Base-by-base conservation (phyloP, 2,113 vertebrate genomes). In the Thalassarche chlororhynchos region DNA sequence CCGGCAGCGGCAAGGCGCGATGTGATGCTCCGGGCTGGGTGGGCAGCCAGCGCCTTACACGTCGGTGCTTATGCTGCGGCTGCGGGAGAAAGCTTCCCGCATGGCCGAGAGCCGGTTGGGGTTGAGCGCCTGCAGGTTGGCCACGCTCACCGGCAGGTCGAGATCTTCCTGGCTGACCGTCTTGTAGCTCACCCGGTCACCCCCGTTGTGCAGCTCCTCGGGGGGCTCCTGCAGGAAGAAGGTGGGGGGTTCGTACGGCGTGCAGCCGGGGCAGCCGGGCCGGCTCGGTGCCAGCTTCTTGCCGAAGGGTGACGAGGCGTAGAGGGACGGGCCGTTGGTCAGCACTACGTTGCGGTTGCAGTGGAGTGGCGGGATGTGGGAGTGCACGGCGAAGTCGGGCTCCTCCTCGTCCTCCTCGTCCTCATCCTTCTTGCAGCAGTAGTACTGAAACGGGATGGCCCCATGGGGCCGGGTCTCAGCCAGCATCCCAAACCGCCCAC, bases 361-460 rank as follows among this genome's bases (percentile, higher is more conserved):
- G 98, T 99, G 99, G 51, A 99, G 99, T 0, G 99, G 99, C 0
- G 99, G 99, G 91, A 99, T 98, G 96, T 98, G 99, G 4, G 99
- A 98, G 32, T 99, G 99, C 51, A 99, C 98, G 0, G 99, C 99
- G 60, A 99, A 99, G 98, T 99, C 99, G 4, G 99, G 99, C 98
- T 99, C 99, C 98, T 99, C 99, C 98, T 99, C 99, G 83, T 99
- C 99, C 98, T 99, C 99, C 98, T 99, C 99, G 0, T 99, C 98
- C 89, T 99, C 99, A 93, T 99, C 99, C 97, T 99, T 99, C 98
- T 98, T 99, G 98, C 99, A 99, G 98, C 99, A 99, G 96, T 99
- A 99, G 96, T 99, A 99, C 99, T 99, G 97, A 8, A 95, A 71
- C 0, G 28, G 84, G 64, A 96, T 1, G 26, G 55, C 13, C 74